Conservation (phyloP, 2,797 vertebrate genomes). For the Enteromius unitaeniatus region DNA sequence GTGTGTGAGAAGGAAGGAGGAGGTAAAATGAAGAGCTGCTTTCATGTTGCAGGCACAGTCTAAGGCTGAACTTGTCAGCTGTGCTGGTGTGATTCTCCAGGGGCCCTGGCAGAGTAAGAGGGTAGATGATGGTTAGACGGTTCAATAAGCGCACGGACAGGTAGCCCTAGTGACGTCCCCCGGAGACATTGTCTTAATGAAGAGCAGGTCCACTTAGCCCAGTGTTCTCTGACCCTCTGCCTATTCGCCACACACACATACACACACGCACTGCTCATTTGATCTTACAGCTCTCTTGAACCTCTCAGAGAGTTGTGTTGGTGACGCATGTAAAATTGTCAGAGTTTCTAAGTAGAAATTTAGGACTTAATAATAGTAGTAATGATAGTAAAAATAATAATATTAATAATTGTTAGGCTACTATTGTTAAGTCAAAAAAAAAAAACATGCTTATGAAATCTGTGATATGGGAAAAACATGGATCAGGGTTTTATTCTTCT, state of each 20-base stretch:
- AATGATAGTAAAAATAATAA: not conserved
- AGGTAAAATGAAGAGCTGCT: constrained; percentile 73
- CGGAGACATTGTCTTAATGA: constrained; percentile 90
- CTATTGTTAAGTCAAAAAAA: not conserved
- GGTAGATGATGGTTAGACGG: constrained; percentile 85
- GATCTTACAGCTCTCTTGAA: constrained; percentile 83
- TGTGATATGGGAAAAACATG: not conserved
- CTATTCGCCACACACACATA: constrained; percentile 68
- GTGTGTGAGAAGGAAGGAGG: constrained; percentile 15
- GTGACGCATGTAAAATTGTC: constrained; percentile 27
- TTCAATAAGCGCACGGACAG: constrained; percentile 95
- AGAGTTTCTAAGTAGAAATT: not conserved
- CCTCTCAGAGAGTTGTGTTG: constrained; percentile 7
- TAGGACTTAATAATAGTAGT: constrained; percentile 51
- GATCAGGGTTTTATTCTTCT: not conserved
- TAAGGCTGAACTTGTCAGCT: constrained; percentile 83
- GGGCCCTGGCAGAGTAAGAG: constrained; percentile 79
- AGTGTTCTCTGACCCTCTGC: constrained; percentile 84
- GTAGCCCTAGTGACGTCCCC: constrained; percentile 90
- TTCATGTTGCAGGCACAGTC: constrained; percentile 82
- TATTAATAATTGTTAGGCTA: not conserved
- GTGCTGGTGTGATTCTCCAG: constrained; percentile 79
- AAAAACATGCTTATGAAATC: not conserved
- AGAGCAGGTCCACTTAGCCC: constrained; percentile 94
- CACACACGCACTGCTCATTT: constrained; percentile 76